Evolutionary conservation across 2,797 vertebrate species (phyloP), one percentile per base, ranked within the genome.

Genomic region (Perodicticus potto): DNA sequence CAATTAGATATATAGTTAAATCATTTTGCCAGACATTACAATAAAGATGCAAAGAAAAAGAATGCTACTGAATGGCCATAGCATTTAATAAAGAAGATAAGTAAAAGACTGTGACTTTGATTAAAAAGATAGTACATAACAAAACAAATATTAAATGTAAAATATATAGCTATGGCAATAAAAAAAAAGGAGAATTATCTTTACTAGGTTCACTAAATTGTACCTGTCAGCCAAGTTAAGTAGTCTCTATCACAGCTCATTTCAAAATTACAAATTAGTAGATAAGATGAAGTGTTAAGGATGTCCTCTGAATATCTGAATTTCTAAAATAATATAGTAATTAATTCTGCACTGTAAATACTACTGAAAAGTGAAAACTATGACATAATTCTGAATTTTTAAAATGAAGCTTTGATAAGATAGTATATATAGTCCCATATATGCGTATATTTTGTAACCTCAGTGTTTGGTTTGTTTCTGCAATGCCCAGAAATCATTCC

Each of bases 271-370:
- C 19, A 90, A 17, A 22, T 45, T 83, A 25, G 13, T 13, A 4
- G 34, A 37, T 32, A 85, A 43, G 25, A 43, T 17, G 89, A 86
- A 93, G 5, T n/a, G 20, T 32, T 77, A 96, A 45, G 3, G 29
- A 57, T 84, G 53, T 13, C 40, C 34, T 93, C 91, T 89, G 82
- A 72, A 27, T 78, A 91, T 67, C 32, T 70, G 5, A 85, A 63
- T 45, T 80, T 96, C 74, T 96, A 83, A 94, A 81, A 57, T 34
- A 83, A 77, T 57, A 20, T 19, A 76, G 84, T 29, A 80, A 65
- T 43, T 88, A 65, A 7, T 16, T 17, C 29, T 20, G 19, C 86
- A n/a, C 32, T 72, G 49, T 76, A 92, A 93, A 72, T 70, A 90
- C 84, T 59, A 37, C 32, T 80, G 16, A n/a, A 91, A 86, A n/a